Evolutionary conservation across 1,140 invertebrate species (phyloP), one percentile per base, ranked within the genome.

Genomic region (Drosophila subobscura): DNA sequence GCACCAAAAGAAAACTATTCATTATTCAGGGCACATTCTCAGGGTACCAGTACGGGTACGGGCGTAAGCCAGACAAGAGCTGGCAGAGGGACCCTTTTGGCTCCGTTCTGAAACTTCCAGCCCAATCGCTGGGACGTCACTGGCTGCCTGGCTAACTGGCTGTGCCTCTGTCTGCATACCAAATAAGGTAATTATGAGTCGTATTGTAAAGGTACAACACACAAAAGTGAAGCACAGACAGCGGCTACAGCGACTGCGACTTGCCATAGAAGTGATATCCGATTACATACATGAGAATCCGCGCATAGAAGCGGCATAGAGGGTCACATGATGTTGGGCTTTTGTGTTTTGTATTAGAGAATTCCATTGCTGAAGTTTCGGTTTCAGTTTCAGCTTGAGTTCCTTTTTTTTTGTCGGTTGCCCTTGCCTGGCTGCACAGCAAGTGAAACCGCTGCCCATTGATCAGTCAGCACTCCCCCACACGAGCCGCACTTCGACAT

Each of bases 161-260:
- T 70, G 78, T 41, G 74, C 78, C 83, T 77, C 79, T 86, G 83
- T 86, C 83, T 86, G 83, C 83, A 86, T 86, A 86, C 83, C 78
- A 86, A 86, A 88, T 68, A 72, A 86, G 83, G 83, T 88, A 86
- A 86, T 89, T 86, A 86, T 86, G 74, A 86, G 81, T 68, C 73
- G 81, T 77, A 86, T 77, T 75, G 65, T 71, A 71, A 71, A 64
- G 33, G 33, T 10, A 33, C 55, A 72, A 55, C 58, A 77, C 68
- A 86, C 83, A 88, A 83, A 84, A 81, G 74, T 78, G 61, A 83
- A 63, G 79, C 70, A 68, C 66, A 72, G 74, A 72, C 57, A 44
- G 56, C 47, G 50, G 65, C 16, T 20, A 20, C 16, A 20, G 16
- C 16, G 16, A 20, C 16, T 1, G 16, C 46, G 42, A 59, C 63